These are phyloP conservation scores for Macrophya alboannulata DNA, from an alignment of 2,888 invertebrate species.

Conservation along the genomic window DNA sequence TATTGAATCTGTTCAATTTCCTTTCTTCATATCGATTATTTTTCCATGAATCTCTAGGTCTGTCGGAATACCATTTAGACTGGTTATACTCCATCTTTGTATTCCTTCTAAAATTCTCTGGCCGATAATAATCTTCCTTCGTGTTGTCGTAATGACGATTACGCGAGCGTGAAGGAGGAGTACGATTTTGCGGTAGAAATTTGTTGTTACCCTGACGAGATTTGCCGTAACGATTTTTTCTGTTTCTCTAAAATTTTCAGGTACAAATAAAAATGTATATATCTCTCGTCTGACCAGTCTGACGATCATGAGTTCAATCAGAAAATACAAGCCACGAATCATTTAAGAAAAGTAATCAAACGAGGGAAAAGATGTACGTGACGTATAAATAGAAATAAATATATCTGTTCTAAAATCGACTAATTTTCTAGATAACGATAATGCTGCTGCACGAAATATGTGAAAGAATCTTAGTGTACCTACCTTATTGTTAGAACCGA, in stretches of 20 bases:
- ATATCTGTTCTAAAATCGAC: too few relatives aligned
- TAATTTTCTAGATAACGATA: not conserved
- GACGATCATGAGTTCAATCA: not conserved
- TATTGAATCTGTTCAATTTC: not conserved
- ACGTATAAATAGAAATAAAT: not conserved
- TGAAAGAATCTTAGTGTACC: not conserved
- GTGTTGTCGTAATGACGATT: not conserved
- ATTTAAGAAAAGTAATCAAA: not conserved
- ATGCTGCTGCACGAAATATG: not conserved
- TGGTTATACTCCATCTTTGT: conserved; percentile 28
- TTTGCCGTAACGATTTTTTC: conserved; percentile 8
- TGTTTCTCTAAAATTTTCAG: not conserved
- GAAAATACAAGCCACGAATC: not conserved
- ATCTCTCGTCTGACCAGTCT: not conserved
- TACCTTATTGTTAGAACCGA: conserved; percentile 21
- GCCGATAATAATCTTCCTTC: not conserved
- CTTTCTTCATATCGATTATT: not conserved
- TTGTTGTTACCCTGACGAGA: conserved; percentile 1
- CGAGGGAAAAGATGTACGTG: not conserved
- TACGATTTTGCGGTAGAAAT: not conserved
- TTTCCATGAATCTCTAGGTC: conserved; percentile 22
- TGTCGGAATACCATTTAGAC: conserved; percentile 33
- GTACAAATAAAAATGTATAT: not conserved
- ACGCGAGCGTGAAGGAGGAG: not conserved
- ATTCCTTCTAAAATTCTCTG: conserved; percentile 13